Base-by-base conservation (phyloP, 2,113 vertebrate genomes). In the Upupa epops region DNA sequence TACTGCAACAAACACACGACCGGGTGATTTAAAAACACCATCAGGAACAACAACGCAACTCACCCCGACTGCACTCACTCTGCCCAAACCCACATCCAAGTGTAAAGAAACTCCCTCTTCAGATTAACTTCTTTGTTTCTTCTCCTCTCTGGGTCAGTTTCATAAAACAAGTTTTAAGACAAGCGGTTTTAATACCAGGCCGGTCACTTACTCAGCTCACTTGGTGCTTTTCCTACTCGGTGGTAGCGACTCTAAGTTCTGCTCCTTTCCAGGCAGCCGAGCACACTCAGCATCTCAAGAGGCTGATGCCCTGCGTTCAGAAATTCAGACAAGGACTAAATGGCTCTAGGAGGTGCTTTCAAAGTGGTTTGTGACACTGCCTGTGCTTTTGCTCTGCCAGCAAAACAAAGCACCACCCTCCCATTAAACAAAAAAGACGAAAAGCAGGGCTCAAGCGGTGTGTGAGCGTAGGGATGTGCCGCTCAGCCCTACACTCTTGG, bases 301-400 rank as follows among this genome's bases (percentile, higher is more conserved):
- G 22, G 52, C 24, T 17, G n/a, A 76, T 55, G 10, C 15, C 37
- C 36, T 84, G 51, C 36, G 46, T 65, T 55, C 51, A 49, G 29
- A 83, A 69, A 34, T 80, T 89, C 49, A 64, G 64, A 77, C 3
- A 5, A 59, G 74, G 59, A 59, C 66, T 55, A 55, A 60, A 24
- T 37, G 8, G 31, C 82, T 48, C 18, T 31, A 34, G 6, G 60
- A 88, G 60, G 26, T 68, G 49, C 46, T 80, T 69, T 77, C 29
- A 46, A 86, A 77, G 59, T 8, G 61, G 55, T 65, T 77, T 83
- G 73, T 52, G 84, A 61, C 55, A 87, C 83, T 65, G 78, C 48
- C 46, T 74, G 83, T 82, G 81, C 78, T 46, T n/a, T 77, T 64
- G 70, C 65, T 56, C 71, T 93, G 80, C 83, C 83, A 89, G 48